Conservation (phyloP, 2,888 invertebrate species). For the Serrognathus titanus region DNA sequence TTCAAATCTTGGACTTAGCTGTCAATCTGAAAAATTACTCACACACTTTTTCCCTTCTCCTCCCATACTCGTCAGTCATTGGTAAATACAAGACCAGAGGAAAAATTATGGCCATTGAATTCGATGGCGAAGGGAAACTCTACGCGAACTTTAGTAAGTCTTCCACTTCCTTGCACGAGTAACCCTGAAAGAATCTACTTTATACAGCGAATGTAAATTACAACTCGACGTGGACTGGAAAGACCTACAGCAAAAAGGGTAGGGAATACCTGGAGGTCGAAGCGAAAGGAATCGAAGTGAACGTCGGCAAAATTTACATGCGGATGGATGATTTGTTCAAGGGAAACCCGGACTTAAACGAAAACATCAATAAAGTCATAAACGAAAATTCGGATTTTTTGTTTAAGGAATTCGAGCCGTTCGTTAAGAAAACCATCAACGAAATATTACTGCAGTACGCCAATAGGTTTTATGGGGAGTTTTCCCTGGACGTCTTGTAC, state of each 20-base stretch:
- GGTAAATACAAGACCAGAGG: conserved; percentile 38
- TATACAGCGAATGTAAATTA: not conserved
- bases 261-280: conserved; percentile 21
- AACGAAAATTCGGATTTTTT: conserved; percentile 43
- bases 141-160: conserved; percentile 6
- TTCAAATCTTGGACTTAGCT: conserved; percentile 25
- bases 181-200: not conserved
- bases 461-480: conserved; percentile 28
- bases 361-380: conserved; percentile 41
- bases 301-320: conserved; percentile 25
- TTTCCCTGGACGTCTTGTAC: conserved; percentile 32
- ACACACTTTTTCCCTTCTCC: not conserved
- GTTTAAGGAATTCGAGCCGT: conserved; percentile 43
- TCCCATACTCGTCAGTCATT: conserved; percentile 26
- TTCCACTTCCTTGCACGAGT: not conserved
- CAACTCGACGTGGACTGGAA: not conserved
- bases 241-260: not conserved
- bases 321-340: conserved; percentile 33
- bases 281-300: conserved; percentile 20
- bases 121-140: conserved; percentile 19
- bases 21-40: conserved; percentile 1
- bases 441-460: conserved; percentile 25
- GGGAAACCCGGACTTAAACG: conserved; percentile 31
- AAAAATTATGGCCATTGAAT: conserved; percentile 33
- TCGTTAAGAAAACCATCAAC: conserved; percentile 33